Percentiles rank a stretch among this genome's conserved stretches.
phyloP scores from a whole-genome alignment of 1,140 invertebrate species.

The Drosophila eugracilis region DNA sequence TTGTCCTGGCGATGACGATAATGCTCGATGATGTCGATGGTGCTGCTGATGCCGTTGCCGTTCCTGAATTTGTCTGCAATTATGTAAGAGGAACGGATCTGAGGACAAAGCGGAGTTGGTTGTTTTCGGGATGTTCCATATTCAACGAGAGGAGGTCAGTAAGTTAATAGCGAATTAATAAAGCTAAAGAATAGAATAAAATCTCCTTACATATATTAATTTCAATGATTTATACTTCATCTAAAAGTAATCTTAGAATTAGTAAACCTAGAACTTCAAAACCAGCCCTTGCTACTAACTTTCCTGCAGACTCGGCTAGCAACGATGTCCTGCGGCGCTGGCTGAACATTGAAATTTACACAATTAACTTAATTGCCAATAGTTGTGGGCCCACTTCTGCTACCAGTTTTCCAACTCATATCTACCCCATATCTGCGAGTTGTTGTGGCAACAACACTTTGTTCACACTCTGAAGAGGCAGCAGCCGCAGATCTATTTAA shows the following conservation, averaged over 20 bases:
- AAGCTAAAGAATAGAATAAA: background rate
- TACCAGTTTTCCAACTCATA: background rate
- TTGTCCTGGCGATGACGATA: constrained; percentile 55
- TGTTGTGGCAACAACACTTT: constrained; percentile 63
- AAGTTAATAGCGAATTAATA: too few relatives aligned
- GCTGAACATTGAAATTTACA: constrained; percentile 60
- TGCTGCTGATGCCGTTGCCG: constrained; percentile 34
- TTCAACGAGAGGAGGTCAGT: constrained; percentile 23
- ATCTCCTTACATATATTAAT: background rate
- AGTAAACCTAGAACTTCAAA: background rate
- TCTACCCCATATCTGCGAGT: constrained; percentile 16
- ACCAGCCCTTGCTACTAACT: constrained; percentile 25
- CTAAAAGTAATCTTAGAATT: too few relatives aligned
- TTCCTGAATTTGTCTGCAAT: constrained; percentile 31
- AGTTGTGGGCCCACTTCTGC: constrained; percentile 44
- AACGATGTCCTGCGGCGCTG: constrained; percentile 55
- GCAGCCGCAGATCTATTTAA: constrained; percentile 58
- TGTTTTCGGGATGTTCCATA: constrained; percentile 4
- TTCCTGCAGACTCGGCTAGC: constrained; percentile 9
- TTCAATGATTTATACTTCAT: too few relatives aligned
- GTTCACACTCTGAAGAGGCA: constrained; percentile 50
- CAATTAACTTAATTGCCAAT: constrained; percentile 78
- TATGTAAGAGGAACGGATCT: constrained; percentile 43
- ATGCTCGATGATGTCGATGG: constrained; percentile 6
- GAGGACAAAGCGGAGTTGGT: constrained; percentile 19